These are phyloP conservation scores for Mionectes olivaceus DNA, from an alignment of 2,797 vertebrate species.

Conservation along the genomic window DNA sequence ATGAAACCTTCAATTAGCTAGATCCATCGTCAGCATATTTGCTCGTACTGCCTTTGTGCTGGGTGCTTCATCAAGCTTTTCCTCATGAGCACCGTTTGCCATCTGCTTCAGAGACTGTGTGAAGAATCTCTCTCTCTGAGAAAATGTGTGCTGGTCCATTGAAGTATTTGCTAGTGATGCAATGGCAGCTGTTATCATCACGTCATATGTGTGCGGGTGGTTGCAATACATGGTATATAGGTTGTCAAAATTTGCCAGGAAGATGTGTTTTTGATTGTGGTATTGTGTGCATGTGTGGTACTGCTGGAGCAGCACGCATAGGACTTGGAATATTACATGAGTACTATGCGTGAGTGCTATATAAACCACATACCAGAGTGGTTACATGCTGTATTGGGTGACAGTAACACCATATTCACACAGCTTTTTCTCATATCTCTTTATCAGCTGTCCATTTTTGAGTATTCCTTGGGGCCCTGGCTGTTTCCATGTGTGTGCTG, in stretches of 20 bases:
- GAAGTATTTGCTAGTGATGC: conserved; percentile 68
- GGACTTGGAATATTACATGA: conserved; percentile 65
- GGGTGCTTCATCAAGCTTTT: conserved; percentile 54
- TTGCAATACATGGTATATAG: conserved; percentile 69
- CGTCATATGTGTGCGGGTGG: conserved; percentile 71
- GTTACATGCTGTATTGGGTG: conserved; percentile 72
- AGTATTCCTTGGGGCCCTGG: not conserved
- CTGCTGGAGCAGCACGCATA: conserved; percentile 72
- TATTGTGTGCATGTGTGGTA: conserved; percentile 72
- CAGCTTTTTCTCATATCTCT: conserved; percentile 65
- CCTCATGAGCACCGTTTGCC: conserved; percentile 53
- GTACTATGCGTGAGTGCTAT: conserved; percentile 65
- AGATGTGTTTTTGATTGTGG: conserved; percentile 74
- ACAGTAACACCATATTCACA: conserved; percentile 67
- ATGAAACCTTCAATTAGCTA: conserved; percentile 52
- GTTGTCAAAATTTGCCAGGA: conserved; percentile 70
- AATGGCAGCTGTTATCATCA: conserved; percentile 73
- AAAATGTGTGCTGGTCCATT: conserved; percentile 60
- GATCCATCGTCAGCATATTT: conserved; percentile 39
- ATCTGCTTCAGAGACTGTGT: conserved; percentile 65
- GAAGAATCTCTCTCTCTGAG: conserved; percentile 64
- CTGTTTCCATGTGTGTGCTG: conserved; percentile 24
- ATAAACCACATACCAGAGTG: conserved; percentile 71
- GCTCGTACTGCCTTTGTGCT: conserved; percentile 34
- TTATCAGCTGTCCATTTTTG: conserved; percentile 56